Conservation (phyloP, 2,888 invertebrate species). For the Chloromyia formosa region DNA sequence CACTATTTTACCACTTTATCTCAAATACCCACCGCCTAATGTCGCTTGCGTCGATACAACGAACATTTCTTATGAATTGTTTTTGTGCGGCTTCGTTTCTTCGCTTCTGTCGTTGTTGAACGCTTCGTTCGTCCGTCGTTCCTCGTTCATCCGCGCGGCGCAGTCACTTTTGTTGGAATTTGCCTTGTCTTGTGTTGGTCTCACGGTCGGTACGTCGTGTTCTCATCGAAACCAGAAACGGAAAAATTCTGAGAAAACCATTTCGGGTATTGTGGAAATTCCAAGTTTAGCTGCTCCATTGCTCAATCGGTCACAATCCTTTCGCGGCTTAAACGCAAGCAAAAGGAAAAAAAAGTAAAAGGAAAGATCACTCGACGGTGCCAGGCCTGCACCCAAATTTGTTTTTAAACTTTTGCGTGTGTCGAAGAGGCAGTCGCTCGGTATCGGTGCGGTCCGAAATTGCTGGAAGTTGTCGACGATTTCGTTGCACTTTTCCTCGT, state of each 20-base stretch:
- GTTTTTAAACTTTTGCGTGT: too few relatives aligned
- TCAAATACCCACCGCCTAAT: not conserved
- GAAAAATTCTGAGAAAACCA: conserved; percentile 7
- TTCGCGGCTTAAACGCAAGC: not conserved
- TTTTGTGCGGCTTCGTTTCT: conserved; percentile 26
- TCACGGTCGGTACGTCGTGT: not conserved
- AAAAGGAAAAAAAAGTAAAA: conserved; percentile 9
- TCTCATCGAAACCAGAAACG: conserved; percentile 1
- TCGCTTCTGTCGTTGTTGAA: not conserved
- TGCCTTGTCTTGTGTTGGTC: not conserved
- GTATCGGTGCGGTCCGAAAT: too few relatives aligned
- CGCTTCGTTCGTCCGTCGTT: too few relatives aligned
- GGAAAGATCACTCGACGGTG: too few relatives aligned
- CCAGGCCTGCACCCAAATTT: too few relatives aligned
- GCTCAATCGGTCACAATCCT: not conserved
- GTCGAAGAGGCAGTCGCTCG: too few relatives aligned
- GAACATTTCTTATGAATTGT: not conserved
- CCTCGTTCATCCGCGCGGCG: not conserved
- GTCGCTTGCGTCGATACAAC: not conserved
- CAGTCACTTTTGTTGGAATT: not conserved
- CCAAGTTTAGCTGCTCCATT: not conserved
- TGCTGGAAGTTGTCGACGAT: too few relatives aligned
- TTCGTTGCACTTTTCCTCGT: too few relatives aligned
- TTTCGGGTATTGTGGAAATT: conserved; percentile 3
- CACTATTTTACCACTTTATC: not conserved